Evolutionary conservation across 2,888 invertebrate genomes (phyloP).

Genomic region (Agrotis clavis): DNA sequence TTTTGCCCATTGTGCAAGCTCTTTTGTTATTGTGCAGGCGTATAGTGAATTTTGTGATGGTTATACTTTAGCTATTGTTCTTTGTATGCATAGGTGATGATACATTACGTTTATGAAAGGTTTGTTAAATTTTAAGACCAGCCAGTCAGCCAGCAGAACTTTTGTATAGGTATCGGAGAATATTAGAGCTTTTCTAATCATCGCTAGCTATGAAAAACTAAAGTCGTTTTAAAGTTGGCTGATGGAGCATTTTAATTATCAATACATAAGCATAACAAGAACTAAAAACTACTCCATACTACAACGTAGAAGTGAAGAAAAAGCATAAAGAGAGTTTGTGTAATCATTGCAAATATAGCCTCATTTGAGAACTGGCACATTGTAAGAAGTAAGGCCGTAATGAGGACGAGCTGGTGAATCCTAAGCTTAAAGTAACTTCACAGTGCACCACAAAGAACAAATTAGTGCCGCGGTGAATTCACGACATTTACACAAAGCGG

Average conservation of each 20-base stretch:
- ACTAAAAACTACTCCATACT: conserved; percentile 6
- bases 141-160: background rate
- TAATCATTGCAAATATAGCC: conserved; percentile 32
- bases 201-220: background rate
- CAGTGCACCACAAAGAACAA: conserved; percentile 56
- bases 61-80: conserved; percentile 46
- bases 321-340: conserved; percentile 8
- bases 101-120: background rate
- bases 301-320: conserved; percentile 18
- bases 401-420: conserved; percentile 44
- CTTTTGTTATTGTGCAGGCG: conserved; percentile 70
- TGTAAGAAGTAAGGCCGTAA: conserved; percentile 40
- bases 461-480: conserved; percentile 41
- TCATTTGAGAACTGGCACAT: conserved; percentile 39
- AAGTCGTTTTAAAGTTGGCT: background rate
- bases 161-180: background rate
- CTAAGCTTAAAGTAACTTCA: conserved; percentile 46
- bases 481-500: conserved; percentile 45
- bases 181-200: background rate
- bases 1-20: conserved; percentile 63
- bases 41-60: conserved; percentile 55
- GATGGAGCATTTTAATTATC: background rate
- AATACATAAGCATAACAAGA: background rate
- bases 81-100: conserved; percentile 13
- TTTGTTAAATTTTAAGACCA: conserved; percentile 1